Conservation (phyloP, 2,797 vertebrate genomes). For the Falco rusticolus region DNA sequence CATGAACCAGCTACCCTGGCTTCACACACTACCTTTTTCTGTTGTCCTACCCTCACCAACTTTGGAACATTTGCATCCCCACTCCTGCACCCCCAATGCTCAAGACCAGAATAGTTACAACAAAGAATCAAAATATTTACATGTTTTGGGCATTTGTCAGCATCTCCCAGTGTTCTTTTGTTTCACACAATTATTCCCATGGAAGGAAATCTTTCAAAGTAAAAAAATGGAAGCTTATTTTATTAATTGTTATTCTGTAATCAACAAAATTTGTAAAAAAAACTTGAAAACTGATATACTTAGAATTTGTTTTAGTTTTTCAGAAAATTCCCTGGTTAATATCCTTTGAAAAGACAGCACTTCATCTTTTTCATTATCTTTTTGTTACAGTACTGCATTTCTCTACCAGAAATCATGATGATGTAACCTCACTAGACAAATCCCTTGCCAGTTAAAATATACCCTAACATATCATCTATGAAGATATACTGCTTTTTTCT, state of each 20-base stretch:
- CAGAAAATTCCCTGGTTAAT: not conserved
- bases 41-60: not conserved
- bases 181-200: not conserved
- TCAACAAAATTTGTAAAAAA: not conserved
- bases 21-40: not conserved
- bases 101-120: not conserved
- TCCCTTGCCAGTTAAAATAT: not conserved
- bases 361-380: not conserved
- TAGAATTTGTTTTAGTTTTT: not conserved
- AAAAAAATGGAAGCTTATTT: not conserved
- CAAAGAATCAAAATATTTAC: not conserved
- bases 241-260: not conserved
- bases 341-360: not conserved
- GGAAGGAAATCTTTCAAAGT: not conserved
- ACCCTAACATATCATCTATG: not conserved
- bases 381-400: not conserved
- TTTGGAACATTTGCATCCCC: not conserved
- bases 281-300: not conserved
- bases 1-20: not conserved
- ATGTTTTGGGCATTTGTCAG: not conserved
- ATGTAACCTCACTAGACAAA: not conserved
- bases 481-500: not conserved
- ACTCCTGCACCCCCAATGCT: accelerated
- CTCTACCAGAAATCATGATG: not conserved
- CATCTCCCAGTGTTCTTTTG: not conserved